Percentiles rank a stretch among this genome's conserved stretches.
Evolutionary conservation across 23 tunicate species (phyloP).

Genomic region (Styela plicata): DNA sequence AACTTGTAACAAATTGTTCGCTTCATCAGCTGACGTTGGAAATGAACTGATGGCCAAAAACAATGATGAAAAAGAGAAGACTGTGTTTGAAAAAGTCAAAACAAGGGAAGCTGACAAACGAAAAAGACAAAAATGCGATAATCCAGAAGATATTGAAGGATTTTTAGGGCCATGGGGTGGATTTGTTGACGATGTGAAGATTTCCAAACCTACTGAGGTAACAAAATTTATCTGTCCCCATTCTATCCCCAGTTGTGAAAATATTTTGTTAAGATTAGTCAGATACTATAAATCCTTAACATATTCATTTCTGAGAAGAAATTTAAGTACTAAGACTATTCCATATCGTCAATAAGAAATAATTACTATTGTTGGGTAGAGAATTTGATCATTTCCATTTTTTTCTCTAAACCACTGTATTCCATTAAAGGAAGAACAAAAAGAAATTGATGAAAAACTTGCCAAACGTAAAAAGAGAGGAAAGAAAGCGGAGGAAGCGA

Average conservation of each 20-base stretch:
- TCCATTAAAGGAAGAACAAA: constrained; percentile 67
- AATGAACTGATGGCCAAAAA: constrained; percentile 22
- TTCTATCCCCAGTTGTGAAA: too few species aligned
- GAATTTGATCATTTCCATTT: too few species aligned
- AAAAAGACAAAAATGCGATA: constrained; percentile 73
- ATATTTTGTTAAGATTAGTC: too few species aligned
- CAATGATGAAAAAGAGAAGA: constrained; percentile 43
- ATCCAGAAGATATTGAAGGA: constrained; percentile 90
- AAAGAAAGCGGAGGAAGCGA: constrained; percentile 56
- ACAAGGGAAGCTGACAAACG: constrained; percentile 69
- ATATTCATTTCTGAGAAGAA: too few species aligned
- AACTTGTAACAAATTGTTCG: too few species aligned
- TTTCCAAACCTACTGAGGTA: constrained; percentile 85
- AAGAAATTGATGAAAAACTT: constrained; percentile 79
- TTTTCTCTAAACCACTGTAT: too few species aligned
- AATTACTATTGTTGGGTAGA: too few species aligned
- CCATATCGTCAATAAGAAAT: neutral
- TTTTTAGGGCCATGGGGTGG: constrained; percentile 92
- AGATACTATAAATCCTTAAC: too few species aligned
- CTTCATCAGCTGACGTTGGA: constrained; percentile 17
- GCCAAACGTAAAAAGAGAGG: constrained; percentile 70
- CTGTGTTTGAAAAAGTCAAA: constrained; percentile 78
- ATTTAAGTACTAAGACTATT: too few species aligned
- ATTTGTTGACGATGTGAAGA: constrained; percentile 74
- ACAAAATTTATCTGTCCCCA: too few species aligned